These are phyloP conservation scores for Lycodopsis pacificus DNA, from an alignment of 2,797 vertebrate species.

Conservation along the genomic window DNA sequence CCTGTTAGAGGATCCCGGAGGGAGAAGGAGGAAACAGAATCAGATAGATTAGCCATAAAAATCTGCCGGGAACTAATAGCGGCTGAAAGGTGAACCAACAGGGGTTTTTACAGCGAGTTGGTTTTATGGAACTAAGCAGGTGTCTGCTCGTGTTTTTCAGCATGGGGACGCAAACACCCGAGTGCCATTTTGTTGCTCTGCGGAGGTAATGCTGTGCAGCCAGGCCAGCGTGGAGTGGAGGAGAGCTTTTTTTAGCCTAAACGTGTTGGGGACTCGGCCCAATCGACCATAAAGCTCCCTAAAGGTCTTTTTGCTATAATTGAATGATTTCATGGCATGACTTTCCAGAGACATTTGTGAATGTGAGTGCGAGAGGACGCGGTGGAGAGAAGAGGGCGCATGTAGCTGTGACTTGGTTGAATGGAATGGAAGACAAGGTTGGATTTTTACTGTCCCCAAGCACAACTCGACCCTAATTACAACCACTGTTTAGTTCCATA, in stretches of 20 bases:
- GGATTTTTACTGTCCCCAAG: neutral
- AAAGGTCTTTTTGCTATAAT: slow-evolving; percentile 23
- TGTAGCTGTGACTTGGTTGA: neutral
- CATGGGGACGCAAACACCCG: slow-evolving; percentile 34
- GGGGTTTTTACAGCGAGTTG: slow-evolving; percentile 38
- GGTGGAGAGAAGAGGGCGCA: neutral
- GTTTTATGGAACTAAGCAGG: slow-evolving; percentile 55
- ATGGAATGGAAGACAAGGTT: slow-evolving; percentile 14
- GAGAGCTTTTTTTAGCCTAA: slow-evolving; percentile 6
- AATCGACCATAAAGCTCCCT: slow-evolving; percentile 20
- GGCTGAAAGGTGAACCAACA: slow-evolving; percentile 27
- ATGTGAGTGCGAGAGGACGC: neutral
- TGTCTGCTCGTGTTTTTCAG: slow-evolving; percentile 47
- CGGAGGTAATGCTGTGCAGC: slow-evolving; percentile 29
- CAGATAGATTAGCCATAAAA: slow-evolving; percentile 31
- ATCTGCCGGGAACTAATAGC: slow-evolving; percentile 27
- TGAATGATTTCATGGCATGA: slow-evolving; percentile 32
- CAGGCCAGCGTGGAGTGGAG: slow-evolving; percentile 8
- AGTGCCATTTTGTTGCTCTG: slow-evolving; percentile 42
- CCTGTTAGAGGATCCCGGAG: slow-evolving; percentile 26
- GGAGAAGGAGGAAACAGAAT: slow-evolving; percentile 18
- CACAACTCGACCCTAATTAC: slow-evolving; percentile 7
- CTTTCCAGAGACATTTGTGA: slow-evolving; percentile 11
- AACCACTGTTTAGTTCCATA: slow-evolving; percentile 12
- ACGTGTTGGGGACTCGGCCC: slow-evolving; percentile 12